phyloP scores from a whole-genome alignment of 2,113 vertebrate genomes.

The Micronisus gabar region DNA sequence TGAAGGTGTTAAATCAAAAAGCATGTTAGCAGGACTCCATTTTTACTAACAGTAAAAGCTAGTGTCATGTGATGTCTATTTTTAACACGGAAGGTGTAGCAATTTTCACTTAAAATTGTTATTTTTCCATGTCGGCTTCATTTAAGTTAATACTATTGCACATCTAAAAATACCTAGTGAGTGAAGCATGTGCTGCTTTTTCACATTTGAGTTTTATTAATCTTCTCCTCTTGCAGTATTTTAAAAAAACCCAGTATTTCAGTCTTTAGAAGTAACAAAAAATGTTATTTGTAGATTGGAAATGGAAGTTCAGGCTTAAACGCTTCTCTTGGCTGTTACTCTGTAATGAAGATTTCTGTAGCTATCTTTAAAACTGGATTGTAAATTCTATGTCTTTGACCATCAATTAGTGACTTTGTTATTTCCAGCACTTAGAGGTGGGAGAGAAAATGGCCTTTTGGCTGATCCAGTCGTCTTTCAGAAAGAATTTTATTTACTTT shows the following conservation, averaged over 20 bases:
- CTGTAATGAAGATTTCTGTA: background rate
- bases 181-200: background rate
- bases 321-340: background rate
- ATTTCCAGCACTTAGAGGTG: background rate
- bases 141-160: background rate
- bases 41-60: background rate
- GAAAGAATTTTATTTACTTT: background rate
- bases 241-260: background rate
- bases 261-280: background rate
- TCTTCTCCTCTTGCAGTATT: background rate
- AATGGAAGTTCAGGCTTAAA: background rate
- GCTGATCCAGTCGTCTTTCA: background rate
- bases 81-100: background rate
- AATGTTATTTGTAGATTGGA: background rate
- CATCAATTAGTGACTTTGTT: background rate
- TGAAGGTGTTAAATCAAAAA: constrained; percentile 52
- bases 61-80: background rate
- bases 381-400: background rate
- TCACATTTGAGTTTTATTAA: background rate
- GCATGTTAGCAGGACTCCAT: background rate
- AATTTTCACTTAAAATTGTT: background rate
- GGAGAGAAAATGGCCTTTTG: background rate
- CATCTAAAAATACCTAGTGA: background rate
- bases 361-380: background rate
- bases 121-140: background rate